Evolutionary conservation across 1,140 invertebrate species (phyloP).

Genomic region (Episyrphus balteatus): DNA sequence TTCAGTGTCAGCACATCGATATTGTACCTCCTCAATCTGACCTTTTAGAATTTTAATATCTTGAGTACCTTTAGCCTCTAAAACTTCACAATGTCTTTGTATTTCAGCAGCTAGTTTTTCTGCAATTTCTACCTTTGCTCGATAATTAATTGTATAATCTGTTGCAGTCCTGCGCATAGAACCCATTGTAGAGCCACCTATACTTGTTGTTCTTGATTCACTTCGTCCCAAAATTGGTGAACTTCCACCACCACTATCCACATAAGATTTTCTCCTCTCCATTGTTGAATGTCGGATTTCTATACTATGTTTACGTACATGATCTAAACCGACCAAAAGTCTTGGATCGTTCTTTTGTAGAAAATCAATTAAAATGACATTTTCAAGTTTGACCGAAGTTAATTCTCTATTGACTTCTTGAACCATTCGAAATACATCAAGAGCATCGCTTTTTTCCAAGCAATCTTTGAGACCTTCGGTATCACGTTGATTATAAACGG

Average conservation of each 20-base stretch:
- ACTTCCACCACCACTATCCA: background rate
- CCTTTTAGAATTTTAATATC: constrained; percentile 27
- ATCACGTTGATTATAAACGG: background rate
- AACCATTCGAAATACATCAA: constrained; percentile 23
- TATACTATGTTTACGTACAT: background rate
- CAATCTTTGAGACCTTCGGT: constrained; percentile 9
- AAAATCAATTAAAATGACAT: constrained; percentile 26
- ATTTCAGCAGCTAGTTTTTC: constrained; percentile 24
- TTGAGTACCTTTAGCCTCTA: constrained; percentile 25
- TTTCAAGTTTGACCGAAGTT: constrained; percentile 21
- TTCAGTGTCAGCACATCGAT: constrained; percentile 19
- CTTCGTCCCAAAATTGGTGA: background rate
- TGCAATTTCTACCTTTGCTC: constrained; percentile 28
- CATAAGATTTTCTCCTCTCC: background rate
- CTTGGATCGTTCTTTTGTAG: constrained; percentile 33
- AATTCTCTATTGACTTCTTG: constrained; percentile 16
- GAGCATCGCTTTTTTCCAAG: constrained; percentile 13
- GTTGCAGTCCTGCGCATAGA: background rate
- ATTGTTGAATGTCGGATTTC: background rate
- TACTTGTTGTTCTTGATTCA: background rate
- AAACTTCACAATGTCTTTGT: constrained; percentile 21
- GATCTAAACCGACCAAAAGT: constrained; percentile 13
- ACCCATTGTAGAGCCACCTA: constrained; percentile 9
- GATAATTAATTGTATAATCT: constrained; percentile 22
- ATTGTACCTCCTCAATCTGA: constrained; percentile 29